phyloP scores from a whole-genome alignment of 2,888 invertebrate genomes.

The Cheiracanthium punctorium region DNA sequence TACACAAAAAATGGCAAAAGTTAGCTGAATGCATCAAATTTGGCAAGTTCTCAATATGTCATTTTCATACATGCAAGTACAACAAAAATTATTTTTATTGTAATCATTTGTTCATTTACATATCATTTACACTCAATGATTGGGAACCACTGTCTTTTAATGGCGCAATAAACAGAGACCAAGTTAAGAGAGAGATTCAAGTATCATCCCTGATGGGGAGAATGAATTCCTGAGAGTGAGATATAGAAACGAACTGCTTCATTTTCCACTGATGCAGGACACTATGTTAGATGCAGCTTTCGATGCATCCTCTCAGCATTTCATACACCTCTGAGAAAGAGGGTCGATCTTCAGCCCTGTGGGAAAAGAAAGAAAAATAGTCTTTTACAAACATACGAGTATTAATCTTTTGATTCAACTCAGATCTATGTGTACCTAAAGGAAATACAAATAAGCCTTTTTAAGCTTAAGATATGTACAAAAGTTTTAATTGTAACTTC shows the following conservation, averaged over 20 bases:
- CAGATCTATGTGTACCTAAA: no score
- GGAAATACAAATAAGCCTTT: no score
- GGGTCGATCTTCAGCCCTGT: constrained; percentile 66
- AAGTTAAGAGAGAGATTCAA: background rate
- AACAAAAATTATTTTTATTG: no score
- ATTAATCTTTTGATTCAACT: no score
- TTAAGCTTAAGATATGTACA: no score
- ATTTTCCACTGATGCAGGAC: background rate
- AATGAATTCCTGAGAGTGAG: constrained; percentile 53
- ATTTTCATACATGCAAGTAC: no score
- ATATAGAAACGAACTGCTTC: constrained; percentile 17
- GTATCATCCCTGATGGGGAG: constrained; percentile 20
- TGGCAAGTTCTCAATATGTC: no score
- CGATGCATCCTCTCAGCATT: constrained; percentile 40
- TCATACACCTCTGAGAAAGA: constrained; percentile 59
- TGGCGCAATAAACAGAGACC: background rate
- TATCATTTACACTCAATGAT: background rate
- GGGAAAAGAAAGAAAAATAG: background rate
- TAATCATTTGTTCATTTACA: no score
- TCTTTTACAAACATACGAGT: no score
- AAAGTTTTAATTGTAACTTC: no score
- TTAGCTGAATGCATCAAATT: no score
- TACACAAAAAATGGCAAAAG: no score
- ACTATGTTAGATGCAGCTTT: constrained; percentile 28
- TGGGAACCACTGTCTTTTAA: background rate